These are phyloP conservation scores for Cyclophora albipunctata DNA, from an alignment of 2,888 invertebrate species.

Conservation along the genomic window DNA sequence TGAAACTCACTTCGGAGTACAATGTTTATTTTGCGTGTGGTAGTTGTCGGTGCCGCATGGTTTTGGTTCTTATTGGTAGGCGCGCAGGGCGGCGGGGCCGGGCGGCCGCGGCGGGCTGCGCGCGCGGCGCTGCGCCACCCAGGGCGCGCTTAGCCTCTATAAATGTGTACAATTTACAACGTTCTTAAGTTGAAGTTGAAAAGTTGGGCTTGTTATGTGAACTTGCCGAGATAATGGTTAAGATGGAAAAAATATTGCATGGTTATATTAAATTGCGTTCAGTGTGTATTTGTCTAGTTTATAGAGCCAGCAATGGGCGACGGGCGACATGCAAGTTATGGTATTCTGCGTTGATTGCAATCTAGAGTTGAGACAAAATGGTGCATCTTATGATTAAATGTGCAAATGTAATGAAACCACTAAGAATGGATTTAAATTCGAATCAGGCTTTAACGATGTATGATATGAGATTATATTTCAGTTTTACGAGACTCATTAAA, in stretches of 20 bases:
- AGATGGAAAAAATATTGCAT: constrained; percentile 22
- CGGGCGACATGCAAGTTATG: neutral
- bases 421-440: neutral
- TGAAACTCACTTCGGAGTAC: constrained; percentile 47
- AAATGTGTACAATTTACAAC: constrained; percentile 67
- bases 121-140: constrained; percentile 43
- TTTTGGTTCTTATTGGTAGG: neutral
- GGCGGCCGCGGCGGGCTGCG: constrained; percentile 4
- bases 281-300: constrained; percentile 11
- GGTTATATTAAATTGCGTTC: constrained; percentile 20
- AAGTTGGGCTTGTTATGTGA: constrained; percentile 54
- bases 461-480: too few relatives aligned
- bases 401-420: neutral
- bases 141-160: constrained; percentile 56
- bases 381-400: neutral
- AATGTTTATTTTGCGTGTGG: constrained; percentile 3
- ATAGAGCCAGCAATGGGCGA: neutral
- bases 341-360: constrained; percentile 2
- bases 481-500: too few relatives aligned
- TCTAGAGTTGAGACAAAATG: constrained; percentile 4
- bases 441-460: neutral
- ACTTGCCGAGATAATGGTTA: constrained; percentile 22
- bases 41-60: neutral
- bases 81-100: constrained; percentile 1
- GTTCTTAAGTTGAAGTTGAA: constrained; percentile 61